Evolutionary conservation across 2,113 vertebrate species (phyloP).

Genomic region (Charadrius vociferus): DNA sequence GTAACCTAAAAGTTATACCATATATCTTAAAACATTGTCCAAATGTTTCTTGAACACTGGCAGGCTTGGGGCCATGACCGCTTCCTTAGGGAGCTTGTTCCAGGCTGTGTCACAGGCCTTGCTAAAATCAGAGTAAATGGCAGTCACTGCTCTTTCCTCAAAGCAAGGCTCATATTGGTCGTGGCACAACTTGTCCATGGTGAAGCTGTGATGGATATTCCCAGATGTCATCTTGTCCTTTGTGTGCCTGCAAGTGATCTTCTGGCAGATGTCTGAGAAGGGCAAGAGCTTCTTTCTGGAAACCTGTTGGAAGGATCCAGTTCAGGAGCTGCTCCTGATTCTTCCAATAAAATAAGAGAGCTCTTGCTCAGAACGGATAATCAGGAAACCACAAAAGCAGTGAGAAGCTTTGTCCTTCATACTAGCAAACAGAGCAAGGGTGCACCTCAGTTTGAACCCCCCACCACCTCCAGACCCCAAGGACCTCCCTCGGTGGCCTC

Average conservation of each 20-base stretch:
- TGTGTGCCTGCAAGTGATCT: background rate
- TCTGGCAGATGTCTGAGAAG: background rate
- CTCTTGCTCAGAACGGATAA: background rate
- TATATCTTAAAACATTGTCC: background rate
- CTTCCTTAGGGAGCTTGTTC: background rate
- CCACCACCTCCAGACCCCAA: background rate
- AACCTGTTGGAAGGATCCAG: background rate
- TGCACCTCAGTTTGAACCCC: background rate
- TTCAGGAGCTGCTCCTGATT: background rate
- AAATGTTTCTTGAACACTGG: background rate
- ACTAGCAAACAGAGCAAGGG: background rate
- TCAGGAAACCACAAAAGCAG: accelerated
- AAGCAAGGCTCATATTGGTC: background rate
- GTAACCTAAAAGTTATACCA: background rate
- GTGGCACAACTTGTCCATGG: background rate
- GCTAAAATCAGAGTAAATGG: background rate
- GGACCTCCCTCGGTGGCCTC: background rate
- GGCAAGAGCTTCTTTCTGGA: background rate
- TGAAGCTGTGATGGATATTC: background rate
- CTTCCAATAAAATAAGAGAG: background rate
- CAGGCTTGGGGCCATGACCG: background rate
- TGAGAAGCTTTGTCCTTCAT: background rate
- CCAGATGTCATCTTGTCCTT: background rate
- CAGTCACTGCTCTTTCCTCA: background rate
- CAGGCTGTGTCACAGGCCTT: background rate